phyloP scores from a whole-genome alignment of 2,888 invertebrate species.

The Tenthredo scrophulariae region DNA sequence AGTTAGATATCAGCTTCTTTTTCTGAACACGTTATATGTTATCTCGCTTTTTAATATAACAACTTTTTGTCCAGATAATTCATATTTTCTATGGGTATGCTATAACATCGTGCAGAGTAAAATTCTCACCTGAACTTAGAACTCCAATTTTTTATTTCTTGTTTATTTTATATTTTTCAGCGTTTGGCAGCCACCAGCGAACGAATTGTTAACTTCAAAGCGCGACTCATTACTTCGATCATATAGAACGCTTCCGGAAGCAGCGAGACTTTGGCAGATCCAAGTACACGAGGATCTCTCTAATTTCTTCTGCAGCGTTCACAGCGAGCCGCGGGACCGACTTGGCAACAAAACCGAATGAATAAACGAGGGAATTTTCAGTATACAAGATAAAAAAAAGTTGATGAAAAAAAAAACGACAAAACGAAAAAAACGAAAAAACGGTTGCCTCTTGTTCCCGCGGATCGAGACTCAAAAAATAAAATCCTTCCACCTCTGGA shows the following conservation, averaged over 20 bases:
- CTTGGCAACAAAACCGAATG: constrained; percentile 29
- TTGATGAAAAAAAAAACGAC: not conserved
- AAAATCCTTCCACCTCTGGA: constrained; percentile 40
- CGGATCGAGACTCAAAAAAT: constrained; percentile 44
- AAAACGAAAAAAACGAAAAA: not conserved
- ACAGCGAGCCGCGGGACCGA: constrained; percentile 36
- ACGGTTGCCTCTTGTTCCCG: constrained; percentile 49
- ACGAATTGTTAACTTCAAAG: constrained; percentile 95
- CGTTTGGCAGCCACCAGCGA: constrained; percentile 93
- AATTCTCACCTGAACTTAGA: not conserved
- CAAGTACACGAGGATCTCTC: not conserved
- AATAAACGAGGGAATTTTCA: not conserved
- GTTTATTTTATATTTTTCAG: constrained; percentile 76
- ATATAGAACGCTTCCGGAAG: constrained; percentile 81
- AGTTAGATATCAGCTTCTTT: not conserved
- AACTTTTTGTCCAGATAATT: not conserved
- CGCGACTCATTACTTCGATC: constrained; percentile 93
- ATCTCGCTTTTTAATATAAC: not conserved
- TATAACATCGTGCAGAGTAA: not conserved
- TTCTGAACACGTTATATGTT: not conserved
- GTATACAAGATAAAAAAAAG: not conserved
- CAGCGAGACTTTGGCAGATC: constrained; percentile 17
- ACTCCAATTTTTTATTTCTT: constrained; percentile 59
- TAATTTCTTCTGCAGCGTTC: constrained; percentile 36
- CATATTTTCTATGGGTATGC: not conserved